phyloP scores from a whole-genome alignment of 2,797 vertebrate genomes.

The Lagorchestes hirsutus region DNA sequence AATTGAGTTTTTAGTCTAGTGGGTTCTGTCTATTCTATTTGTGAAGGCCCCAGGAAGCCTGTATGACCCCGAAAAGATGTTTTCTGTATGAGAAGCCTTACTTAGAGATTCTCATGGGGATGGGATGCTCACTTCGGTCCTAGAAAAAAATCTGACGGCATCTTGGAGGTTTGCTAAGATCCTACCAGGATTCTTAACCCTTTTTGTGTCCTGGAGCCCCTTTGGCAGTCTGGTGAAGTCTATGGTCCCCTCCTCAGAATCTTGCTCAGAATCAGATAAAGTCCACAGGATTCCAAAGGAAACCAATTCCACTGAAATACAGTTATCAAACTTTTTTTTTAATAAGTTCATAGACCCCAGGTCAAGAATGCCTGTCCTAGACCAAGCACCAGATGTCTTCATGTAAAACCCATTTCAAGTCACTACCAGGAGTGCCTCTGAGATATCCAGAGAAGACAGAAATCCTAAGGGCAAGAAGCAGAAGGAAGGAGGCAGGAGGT shows the following conservation, averaged over 20 bases:
- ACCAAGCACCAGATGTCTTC: not conserved
- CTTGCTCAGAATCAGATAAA: not conserved
- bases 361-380: not conserved
- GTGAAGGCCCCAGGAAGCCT: not conserved
- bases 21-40: not conserved
- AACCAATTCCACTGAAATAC: not conserved
- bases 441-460: conserved; percentile 17
- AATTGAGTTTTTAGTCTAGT: not conserved
- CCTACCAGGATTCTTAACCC: not conserved
- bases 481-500: not conserved
- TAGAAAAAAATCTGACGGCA: not conserved
- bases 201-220: no score
- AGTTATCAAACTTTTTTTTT: not conserved
- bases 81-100: not conserved
- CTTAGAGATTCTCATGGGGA: not conserved
- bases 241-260: not conserved
- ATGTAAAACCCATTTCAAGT: not conserved
- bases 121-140: not conserved
- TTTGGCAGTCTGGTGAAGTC: not conserved
- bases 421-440: not conserved
- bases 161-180: not conserved
- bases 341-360: not conserved
- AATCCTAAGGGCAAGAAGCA: not conserved
- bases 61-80: not conserved
- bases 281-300: not conserved